Evolutionary conservation across 2,888 invertebrate species (phyloP).

Genomic region (Proisotoma minuta): DNA sequence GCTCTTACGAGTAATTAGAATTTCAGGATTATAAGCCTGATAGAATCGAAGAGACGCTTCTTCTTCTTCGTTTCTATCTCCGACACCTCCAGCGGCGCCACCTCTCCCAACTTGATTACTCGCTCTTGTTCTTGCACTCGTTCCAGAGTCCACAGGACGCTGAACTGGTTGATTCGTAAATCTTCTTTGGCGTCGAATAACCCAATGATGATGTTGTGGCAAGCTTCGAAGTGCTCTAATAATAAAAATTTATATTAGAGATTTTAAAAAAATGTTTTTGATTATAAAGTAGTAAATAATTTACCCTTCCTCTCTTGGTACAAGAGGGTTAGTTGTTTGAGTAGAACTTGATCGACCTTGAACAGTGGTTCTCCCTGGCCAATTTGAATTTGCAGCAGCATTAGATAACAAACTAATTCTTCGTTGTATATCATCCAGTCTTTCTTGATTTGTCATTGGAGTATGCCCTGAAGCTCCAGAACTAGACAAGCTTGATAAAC

Average conservation of each 20-base stretch:
- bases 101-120: neutral
- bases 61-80: constrained; percentile 15
- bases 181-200: constrained; percentile 2
- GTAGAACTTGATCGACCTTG: constrained; percentile 22
- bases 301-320: neutral
- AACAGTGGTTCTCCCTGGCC: neutral
- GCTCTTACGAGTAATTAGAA: constrained; percentile 44
- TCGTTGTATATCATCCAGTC: constrained; percentile 37
- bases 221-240: constrained; percentile 10
- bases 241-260: neutral
- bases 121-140: constrained; percentile 2
- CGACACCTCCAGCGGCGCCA: neutral
- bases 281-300: neutral
- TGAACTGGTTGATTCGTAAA: constrained; percentile 5
- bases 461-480: neutral
- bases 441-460: constrained; percentile 12
- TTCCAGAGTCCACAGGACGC: neutral
- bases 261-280: constrained; percentile 1
- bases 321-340: neutral
- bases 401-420: constrained; percentile 33
- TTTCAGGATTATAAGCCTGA: constrained; percentile 46
- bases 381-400: too few species aligned
- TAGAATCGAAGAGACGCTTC: constrained; percentile 37
- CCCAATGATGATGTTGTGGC: constrained; percentile 15
- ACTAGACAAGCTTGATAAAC: constrained; percentile 5